Evolutionary conservation across 92 coral and sea anemone genomes (phyloP), one percentile per base, ranked within the genome.

Genomic region (Epizoanthus scotinus): DNA sequence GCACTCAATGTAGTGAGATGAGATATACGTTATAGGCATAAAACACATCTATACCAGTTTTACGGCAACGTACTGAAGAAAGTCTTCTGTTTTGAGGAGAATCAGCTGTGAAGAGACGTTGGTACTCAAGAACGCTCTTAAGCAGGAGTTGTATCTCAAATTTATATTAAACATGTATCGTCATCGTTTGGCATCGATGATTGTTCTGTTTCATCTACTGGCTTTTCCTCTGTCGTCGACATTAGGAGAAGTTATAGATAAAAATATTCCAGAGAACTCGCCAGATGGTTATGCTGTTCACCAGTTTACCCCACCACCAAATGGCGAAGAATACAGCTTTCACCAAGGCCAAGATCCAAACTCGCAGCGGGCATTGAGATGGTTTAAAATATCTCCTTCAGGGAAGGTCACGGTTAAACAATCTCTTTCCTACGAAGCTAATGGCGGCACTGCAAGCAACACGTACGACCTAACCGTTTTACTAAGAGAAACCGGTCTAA

Each of bases 381-480:
- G 86, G 73, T 92, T 92, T 78, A 79, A 82, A 63, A 90, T 92
- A 68, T 87, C 94, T 17, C 75, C 82, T 17, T 54, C 67, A 12
- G 97, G 97, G 70, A 91, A 85, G 66, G 90, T 92, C 25, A 90
- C 83, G 1, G 87, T 90, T n/a, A 81, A 75, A 29, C 83, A 75
- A 61, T 87, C 97, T 53, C 71, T 92, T 68, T 53, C 67, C 44
- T 92, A 80, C 67, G 78, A 85, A 52, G 66, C 77, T 78, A 91
- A 89, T 27, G 65, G 82, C 49, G 82, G 80, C 12, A 19, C 68
- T 40, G 47, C 29, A 25, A 68, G 63, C 17, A 92, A 92, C 70
- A 56, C 63, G 15, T 90, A 90, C 56, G 85, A 70, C 44, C 78
- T 92, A 21, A 87, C 86, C 27, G 92, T 85, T n/a, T 67, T 92